Evolutionary conservation across 2,888 invertebrate species (phyloP).

Genomic region (Sinodicranocentrus sp.): DNA sequence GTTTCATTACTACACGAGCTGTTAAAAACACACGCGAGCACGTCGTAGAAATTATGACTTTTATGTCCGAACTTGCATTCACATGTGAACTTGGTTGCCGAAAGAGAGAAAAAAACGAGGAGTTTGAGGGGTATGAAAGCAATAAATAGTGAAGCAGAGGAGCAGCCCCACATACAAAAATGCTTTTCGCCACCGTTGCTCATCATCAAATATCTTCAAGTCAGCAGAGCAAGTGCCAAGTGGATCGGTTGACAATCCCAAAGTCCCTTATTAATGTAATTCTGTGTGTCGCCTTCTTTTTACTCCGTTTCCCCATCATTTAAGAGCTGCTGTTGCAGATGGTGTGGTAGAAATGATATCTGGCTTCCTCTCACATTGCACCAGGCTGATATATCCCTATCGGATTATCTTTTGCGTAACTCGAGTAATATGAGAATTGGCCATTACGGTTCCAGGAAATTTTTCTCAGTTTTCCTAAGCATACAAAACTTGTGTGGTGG

Average conservation of each 20-base stretch:
- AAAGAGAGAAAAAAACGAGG: constrained; percentile 6
- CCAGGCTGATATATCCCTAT: no score
- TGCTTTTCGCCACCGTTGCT: constrained; percentile 12
- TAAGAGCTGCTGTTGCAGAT: no score
- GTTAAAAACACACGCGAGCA: constrained; percentile 61
- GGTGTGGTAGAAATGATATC: no score
- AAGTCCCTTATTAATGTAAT: constrained; percentile 45
- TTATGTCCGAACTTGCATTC: constrained; percentile 43
- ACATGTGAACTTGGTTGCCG: constrained; percentile 32
- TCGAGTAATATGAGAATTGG: constrained; percentile 13
- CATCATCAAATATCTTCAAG: constrained; percentile 52
- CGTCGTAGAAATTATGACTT: constrained; percentile 60
- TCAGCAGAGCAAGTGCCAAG: constrained; percentile 49
- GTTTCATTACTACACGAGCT: constrained; percentile 52
- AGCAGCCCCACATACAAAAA: no score
- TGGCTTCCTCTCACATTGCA: no score
- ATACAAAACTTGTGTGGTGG: no score
- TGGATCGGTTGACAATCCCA: constrained; percentile 47
- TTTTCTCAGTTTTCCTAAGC: no score
- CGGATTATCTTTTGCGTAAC: not conserved
- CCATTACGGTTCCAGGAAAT: constrained; percentile 3
- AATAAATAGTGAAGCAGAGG: constrained; percentile 22
- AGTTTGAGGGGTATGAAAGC: constrained; percentile 14
- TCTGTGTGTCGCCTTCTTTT: no score
- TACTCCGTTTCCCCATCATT: no score